Evolutionary conservation across 2,888 invertebrate genomes (phyloP).

Genomic region (Polia nebulosa): DNA sequence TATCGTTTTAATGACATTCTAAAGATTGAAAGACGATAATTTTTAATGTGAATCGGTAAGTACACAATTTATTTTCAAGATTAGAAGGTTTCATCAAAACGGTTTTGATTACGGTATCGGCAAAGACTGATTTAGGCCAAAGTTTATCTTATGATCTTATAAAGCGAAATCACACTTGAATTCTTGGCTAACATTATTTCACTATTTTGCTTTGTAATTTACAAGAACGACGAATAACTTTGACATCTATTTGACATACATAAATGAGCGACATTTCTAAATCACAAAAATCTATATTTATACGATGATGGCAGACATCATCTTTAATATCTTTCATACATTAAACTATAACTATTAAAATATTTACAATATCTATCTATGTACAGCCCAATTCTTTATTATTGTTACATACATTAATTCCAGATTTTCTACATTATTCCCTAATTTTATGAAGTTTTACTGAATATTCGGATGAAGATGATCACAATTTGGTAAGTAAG

Average conservation of each 20-base stretch:
- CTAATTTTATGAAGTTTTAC: slow-evolving; percentile 15
- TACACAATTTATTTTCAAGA: slow-evolving; percentile 7
- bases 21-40: neutral
- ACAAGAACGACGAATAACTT: neutral
- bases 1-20: neutral
- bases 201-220: neutral
- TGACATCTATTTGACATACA: no score
- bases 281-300: slow-evolving; percentile 8
- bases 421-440: slow-evolving; percentile 13
- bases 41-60: slow-evolving; percentile 11
- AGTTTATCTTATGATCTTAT: neutral
- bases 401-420: slow-evolving; percentile 29
- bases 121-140: neutral
- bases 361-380: slow-evolving; percentile 49
- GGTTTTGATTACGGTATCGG: neutral
- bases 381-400: slow-evolving; percentile 45
- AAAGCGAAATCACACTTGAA: neutral
- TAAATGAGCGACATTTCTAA: slow-evolving; percentile 6
- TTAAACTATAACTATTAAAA: slow-evolving; percentile 5
- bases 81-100: no score
- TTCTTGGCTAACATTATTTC: neutral
- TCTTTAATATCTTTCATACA: slow-evolving; percentile 8
- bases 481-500: neutral
- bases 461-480: slow-evolving; percentile 1
- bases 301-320: neutral